These are phyloP conservation scores for Eucidaris tribuloides DNA, from an alignment of 35 echinoderm and acorn worm species.

Conservation along the genomic window DNA sequence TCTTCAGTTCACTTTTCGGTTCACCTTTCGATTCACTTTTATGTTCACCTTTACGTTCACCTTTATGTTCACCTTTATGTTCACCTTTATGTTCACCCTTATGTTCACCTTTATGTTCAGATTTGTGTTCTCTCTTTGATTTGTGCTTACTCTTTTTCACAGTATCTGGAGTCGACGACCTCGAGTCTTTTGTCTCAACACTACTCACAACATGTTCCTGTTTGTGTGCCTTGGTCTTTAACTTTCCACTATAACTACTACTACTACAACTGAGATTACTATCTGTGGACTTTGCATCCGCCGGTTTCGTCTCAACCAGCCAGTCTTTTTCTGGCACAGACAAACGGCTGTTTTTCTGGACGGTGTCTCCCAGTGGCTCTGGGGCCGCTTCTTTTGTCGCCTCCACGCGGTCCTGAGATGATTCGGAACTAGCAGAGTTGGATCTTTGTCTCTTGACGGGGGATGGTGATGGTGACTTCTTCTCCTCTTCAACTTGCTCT, in stretches of 20 bases:
- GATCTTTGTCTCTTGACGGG: conserved; percentile 8
- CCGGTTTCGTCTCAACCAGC: not conserved
- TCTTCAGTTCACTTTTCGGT: too few species aligned
- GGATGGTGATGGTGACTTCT: conserved; percentile 15
- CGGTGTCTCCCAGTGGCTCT: not conserved
- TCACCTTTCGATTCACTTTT: too few species aligned
- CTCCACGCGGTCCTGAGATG: not conserved
- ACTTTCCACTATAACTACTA: not conserved
- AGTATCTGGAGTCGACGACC: conserved; percentile 12
- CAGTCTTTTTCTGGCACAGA: conserved; percentile 12
- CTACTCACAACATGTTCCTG: conserved; percentile 25
- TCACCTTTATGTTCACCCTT: too few species aligned
- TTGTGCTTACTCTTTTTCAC: conserved; percentile 7
- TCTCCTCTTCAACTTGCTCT: conserved; percentile 37
- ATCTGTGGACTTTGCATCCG: not conserved
- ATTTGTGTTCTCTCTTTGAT: conserved; percentile 8
- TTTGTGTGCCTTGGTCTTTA: conserved; percentile 13
- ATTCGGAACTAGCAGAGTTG: conserved; percentile 14
- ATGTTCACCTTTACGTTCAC: too few species aligned
- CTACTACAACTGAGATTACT: not conserved
- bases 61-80: too few species aligned
- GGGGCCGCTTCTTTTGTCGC: not conserved
- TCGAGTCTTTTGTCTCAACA: not conserved
- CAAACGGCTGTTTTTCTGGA: not conserved
- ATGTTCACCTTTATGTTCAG: conserved; percentile 12